Conservation (phyloP, 37 sponge, comb jelly and placozoan genomes). For the Haliclona indistincta region DNA sequence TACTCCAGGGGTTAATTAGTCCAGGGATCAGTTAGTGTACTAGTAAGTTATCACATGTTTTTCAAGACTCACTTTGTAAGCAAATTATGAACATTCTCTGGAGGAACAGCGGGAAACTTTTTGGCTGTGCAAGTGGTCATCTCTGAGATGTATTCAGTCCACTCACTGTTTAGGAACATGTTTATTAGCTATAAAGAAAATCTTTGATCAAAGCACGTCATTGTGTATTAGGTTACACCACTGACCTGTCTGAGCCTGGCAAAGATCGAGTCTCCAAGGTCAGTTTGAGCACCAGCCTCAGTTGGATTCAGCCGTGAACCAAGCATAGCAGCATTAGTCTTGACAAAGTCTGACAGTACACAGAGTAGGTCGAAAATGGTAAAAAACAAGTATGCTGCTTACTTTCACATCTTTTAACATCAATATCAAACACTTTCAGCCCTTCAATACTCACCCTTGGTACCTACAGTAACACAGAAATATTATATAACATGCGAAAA, state of each 20-base stretch:
- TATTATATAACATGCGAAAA: not conserved
- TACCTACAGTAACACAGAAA: constrained; percentile 3
- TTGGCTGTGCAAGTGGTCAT: constrained; percentile 3
- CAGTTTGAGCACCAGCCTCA: not conserved
- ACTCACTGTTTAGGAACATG: constrained; percentile 57
- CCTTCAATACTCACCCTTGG: constrained; percentile 41
- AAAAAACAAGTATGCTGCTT: too few species aligned
- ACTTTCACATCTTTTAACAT: constrained; percentile 65
- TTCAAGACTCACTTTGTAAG: constrained; percentile 56
- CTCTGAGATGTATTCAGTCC: constrained; percentile 70
- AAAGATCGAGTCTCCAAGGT: not conserved
- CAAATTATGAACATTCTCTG: constrained; percentile 49
- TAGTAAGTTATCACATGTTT: constrained; percentile 2
- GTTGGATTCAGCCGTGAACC: not conserved
- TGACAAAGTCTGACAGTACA: constrained; percentile 21
- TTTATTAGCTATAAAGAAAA: constrained; percentile 49
- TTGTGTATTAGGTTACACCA: not conserved
- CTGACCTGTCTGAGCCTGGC: constrained; percentile 18
- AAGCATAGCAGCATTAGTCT: not conserved
- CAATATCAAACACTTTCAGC: constrained; percentile 45
- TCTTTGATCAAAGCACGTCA: not conserved
- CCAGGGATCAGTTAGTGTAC: not conserved
- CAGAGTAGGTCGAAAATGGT: not conserved
- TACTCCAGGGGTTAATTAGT: not conserved
- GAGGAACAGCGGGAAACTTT: constrained; percentile 63